Evolutionary conservation across 2,888 invertebrate genomes (phyloP), one percentile per base, ranked within the genome.

Genomic region (Sclerodermus sp.): DNA sequence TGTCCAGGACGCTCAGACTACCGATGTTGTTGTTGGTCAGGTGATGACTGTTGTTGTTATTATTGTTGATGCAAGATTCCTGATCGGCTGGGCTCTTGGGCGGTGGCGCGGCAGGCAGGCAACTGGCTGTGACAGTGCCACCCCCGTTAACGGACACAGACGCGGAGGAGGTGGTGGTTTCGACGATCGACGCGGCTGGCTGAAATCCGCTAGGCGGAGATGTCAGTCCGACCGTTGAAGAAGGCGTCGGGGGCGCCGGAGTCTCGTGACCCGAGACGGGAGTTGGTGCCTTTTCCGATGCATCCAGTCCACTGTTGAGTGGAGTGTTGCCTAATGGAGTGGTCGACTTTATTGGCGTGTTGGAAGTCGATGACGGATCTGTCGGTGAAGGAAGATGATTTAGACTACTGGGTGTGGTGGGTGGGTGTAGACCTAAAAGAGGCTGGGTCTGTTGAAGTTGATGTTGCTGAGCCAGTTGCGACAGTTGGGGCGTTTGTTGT

Each of bases 41-140:
- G 46, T 75, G 74, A 66, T 81, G 82, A 67, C 81, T 80, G 79
- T 82, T 80, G 79, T 78, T 80, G 58, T 82, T 82, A 62, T 81
- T 82, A 76, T 81, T 82, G 44, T 74, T 76, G 65, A 74, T 74
- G 51, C 75, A 76, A 18, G 76, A 67, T 36, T 78, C 77, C 31
- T 64, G 64, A 54, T 83, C 82, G 30, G 79, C 77, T 0, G 79
- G 80, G 49, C 82, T 82, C 58, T 83, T 84, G n/a, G 83, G 82
- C 45, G 81, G 81, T 12, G 81, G 67, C 2, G 63, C 58, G 13
- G 61, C 45, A 2, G 71, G 82, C 78, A 64, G 13, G n/a, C 51
- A 40, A n/a, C 60, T 55, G 1, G 60, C 40, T 9, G 60, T 50
- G 18, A 58, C 45, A 4, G 6, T 34, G 29, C 58, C 53, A 30